Conservation (phyloP, 2,888 invertebrate species). For the Biston betularia region DNA sequence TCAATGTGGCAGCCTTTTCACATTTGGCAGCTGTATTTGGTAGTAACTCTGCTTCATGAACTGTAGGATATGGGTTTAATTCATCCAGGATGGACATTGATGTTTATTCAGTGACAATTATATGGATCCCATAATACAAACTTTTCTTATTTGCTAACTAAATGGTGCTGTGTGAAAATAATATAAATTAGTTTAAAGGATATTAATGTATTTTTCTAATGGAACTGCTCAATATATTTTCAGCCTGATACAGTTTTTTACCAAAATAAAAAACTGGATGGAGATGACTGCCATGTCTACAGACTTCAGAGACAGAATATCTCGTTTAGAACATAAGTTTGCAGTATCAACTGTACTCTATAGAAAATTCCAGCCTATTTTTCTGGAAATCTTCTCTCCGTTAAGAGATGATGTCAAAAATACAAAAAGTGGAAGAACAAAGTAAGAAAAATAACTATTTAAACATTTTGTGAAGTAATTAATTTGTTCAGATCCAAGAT, state of each 20-base stretch:
- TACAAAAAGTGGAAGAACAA: conserved; percentile 79
- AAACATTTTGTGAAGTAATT: background rate
- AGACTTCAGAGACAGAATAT: conserved; percentile 93
- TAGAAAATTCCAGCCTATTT: conserved; percentile 96
- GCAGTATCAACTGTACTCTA: conserved; percentile 97
- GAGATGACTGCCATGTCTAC: conserved; percentile 96
- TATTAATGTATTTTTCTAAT: background rate
- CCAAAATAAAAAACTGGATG: conserved; percentile 97
- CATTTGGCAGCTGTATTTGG: too few species aligned
- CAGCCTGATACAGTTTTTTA: conserved; percentile 97
- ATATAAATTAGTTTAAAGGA: background rate
- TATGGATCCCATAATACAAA: too few species aligned
- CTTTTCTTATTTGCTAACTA: too few species aligned
- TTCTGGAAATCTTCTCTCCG: conserved; percentile 92
- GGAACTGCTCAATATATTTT: conserved; percentile 42
- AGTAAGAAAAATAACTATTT: conserved; percentile 60
- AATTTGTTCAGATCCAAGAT: background rate
- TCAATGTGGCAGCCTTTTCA: too few species aligned
- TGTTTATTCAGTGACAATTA: too few species aligned
- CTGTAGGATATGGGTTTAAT: too few species aligned
- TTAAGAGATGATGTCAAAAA: conserved; percentile 67
- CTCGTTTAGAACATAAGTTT: conserved; percentile 95
- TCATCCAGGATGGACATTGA: too few species aligned
- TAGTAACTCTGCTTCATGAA: too few species aligned
- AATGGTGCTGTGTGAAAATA: too few species aligned